Evolutionary conservation across 2,113 vertebrate genomes (phyloP).

Genomic region (Colaptes auratus): DNA sequence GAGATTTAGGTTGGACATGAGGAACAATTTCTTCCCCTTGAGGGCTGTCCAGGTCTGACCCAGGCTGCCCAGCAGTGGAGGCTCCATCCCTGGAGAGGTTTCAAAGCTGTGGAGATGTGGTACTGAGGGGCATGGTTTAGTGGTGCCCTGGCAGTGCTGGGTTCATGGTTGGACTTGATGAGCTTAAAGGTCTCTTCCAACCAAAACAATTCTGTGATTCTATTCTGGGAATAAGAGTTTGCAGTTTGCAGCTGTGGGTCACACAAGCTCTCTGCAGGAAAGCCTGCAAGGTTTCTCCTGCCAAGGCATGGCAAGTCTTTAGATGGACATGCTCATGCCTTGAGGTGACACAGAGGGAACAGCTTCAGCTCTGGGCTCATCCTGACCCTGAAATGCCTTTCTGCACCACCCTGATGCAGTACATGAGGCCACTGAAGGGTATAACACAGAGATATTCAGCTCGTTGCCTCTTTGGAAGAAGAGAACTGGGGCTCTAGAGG

Average conservation of each 20-base stretch:
- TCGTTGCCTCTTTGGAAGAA: neutral
- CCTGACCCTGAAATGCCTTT: neutral
- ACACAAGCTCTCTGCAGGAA: neutral
- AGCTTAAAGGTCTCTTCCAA: too few relatives aligned
- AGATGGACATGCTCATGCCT: neutral
- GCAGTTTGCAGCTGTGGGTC: neutral
- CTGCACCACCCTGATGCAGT: neutral
- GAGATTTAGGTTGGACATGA: too few relatives aligned
- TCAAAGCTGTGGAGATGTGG: too few relatives aligned
- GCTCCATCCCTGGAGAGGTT: too few relatives aligned
- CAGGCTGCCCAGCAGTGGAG: too few relatives aligned
- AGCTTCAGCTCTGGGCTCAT: neutral
- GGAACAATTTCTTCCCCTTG: too few relatives aligned
- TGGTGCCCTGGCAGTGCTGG: too few relatives aligned
- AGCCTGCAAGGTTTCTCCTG: neutral
- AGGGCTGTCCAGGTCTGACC: too few relatives aligned
- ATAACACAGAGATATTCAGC: fast-evolving
- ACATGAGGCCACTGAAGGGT: neutral
- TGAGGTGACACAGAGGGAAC: neutral
- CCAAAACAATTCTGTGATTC: too few relatives aligned
- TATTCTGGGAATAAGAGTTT: too few relatives aligned
- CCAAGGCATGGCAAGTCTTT: neutral
- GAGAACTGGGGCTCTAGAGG: neutral
- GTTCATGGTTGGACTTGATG: too few relatives aligned
- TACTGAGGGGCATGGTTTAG: too few relatives aligned